Evolutionary conservation across 2,888 invertebrate genomes (phyloP).

Genomic region (Chrysina gloriosa): DNA sequence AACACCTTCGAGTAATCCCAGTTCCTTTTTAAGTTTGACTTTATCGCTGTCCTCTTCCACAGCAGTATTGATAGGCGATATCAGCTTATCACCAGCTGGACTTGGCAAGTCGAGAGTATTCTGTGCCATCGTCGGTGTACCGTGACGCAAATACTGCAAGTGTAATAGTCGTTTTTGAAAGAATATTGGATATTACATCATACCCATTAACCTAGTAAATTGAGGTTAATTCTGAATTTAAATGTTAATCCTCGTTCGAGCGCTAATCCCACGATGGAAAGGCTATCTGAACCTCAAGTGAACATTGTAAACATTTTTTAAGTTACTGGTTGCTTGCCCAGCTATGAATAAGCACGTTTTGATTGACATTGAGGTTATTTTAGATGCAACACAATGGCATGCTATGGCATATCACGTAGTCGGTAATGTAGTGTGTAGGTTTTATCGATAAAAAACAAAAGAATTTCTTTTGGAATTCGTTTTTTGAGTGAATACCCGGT

Average conservation of each 20-base stretch:
- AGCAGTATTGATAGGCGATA: conserved; percentile 24
- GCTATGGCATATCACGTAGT: too few relatives aligned
- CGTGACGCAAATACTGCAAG: background rate
- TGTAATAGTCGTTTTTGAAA: conserved; percentile 11
- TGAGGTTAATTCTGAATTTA: conserved; percentile 29
- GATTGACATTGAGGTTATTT: conserved; percentile 16
- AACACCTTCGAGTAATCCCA: conserved; percentile 91
- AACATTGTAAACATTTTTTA: background rate
- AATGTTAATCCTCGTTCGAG: background rate
- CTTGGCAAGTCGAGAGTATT: conserved; percentile 6
- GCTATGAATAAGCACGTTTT: conserved; percentile 21
- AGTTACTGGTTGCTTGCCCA: background rate
- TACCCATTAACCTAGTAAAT: conserved; percentile 37
- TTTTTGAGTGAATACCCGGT: too few relatives aligned
- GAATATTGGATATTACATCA: conserved; percentile 31
- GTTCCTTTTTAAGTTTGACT: conserved; percentile 86
- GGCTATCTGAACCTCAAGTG: background rate
- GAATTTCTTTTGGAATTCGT: too few relatives aligned
- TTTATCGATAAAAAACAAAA: background rate
- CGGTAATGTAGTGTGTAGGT: conserved; percentile 17
- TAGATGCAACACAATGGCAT: background rate
- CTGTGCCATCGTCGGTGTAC: background rate
- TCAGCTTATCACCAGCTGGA: conserved; percentile 23
- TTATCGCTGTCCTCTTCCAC: conserved; percentile 63
- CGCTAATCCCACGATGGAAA: background rate